Conservation (phyloP, 2,888 invertebrate species). For the Torymus texanus region DNA sequence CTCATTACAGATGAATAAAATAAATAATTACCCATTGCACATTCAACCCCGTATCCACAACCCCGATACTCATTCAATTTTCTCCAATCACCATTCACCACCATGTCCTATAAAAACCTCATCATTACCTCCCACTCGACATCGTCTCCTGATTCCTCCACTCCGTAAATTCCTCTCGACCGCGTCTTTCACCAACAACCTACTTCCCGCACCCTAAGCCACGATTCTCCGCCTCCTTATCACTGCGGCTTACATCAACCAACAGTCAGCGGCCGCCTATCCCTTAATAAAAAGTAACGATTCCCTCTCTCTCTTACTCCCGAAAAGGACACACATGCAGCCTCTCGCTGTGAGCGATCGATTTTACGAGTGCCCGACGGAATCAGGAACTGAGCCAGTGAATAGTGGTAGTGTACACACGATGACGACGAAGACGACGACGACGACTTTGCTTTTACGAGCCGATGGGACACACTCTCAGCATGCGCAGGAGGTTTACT, state of each 20-base stretch:
- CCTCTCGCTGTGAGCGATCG: slow-evolving; percentile 10
- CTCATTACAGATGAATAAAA: too few relatives aligned
- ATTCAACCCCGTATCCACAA: too few relatives aligned
- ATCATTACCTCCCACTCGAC: too few relatives aligned
- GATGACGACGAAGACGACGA: neutral
- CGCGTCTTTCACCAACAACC: too few relatives aligned
- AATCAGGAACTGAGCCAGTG: slow-evolving; percentile 51
- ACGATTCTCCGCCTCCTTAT: neutral
- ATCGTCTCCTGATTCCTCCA: too few relatives aligned
- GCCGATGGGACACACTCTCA: neutral
- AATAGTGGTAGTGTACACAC: neutral
- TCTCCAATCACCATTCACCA: too few relatives aligned
- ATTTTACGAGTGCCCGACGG: slow-evolving; percentile 47
- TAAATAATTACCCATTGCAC: too few relatives aligned
- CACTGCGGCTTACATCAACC: slow-evolving; percentile 34
- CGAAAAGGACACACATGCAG: neutral
- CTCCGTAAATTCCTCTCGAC: too few relatives aligned
- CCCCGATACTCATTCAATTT: too few relatives aligned
- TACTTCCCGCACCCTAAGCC: too few relatives aligned
- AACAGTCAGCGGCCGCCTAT: neutral
- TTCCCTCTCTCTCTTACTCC: neutral
- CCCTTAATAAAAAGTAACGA: slow-evolving; percentile 45
- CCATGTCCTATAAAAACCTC: neutral
- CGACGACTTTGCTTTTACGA: slow-evolving; percentile 30
- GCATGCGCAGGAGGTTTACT: slow-evolving; percentile 9